A percentile compares a stretch with the other conserved stretches of the same genome.
Evolutionary conservation across 37 sponge, comb jelly and placozoan genomes (phyloP).

Genomic region (Bolinopsis microptera): DNA sequence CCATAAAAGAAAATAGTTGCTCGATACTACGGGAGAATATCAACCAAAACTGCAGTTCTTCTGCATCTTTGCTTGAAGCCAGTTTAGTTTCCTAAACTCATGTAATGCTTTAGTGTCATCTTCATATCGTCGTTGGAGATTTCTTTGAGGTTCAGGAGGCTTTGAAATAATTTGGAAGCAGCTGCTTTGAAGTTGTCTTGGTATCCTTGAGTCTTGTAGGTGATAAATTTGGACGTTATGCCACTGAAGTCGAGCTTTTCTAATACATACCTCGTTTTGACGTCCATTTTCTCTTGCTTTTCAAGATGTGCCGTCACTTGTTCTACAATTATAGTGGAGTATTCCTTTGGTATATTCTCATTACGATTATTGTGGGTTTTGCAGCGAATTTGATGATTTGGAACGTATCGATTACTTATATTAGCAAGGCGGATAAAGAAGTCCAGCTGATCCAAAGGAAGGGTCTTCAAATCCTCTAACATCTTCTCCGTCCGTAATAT

Average conservation of each 20-base stretch:
- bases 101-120: neutral
- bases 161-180: neutral
- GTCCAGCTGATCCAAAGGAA: neutral
- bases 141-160: neutral
- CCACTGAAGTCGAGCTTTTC: neutral
- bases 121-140: slow-evolving; percentile 14
- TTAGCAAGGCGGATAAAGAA: neutral
- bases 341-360: neutral
- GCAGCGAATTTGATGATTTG: neutral
- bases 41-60: too few species aligned
- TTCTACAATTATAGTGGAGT: neutral
- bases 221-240: neutral
- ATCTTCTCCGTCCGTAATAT: neutral
- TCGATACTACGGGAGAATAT: too few species aligned
- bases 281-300: neutral
- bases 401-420: neutral
- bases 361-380: neutral
- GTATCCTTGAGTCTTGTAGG: neutral
- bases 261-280: neutral
- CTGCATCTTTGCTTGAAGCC: too few species aligned
- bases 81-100: neutral
- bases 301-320: neutral
- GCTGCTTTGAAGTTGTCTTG: neutral
- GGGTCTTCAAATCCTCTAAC: neutral
- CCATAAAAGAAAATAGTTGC: too few species aligned